Evolutionary conservation across 1,140 invertebrate genomes (phyloP), one percentile per base, ranked within the genome.

Genomic region (Penaeus indicus): DNA sequence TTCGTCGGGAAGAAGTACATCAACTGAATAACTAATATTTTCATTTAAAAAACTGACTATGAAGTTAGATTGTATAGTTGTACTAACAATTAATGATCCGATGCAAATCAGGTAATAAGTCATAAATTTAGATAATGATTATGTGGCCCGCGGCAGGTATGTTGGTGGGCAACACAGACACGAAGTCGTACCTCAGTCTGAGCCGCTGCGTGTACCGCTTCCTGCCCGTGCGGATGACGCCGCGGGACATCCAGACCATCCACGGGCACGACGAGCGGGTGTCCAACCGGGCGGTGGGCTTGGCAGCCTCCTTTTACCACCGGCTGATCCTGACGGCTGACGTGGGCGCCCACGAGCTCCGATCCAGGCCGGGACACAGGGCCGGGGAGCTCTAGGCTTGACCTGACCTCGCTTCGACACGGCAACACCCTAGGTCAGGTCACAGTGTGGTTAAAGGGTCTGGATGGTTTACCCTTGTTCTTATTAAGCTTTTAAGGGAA

Each of bases 251-350:
- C 0, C 89, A 90, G 42, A 91, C 93, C 78, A 93, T 94, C 84
- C 94, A 95, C 92, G 94, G 94, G 16, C 90, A 94, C 87, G 93
- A 95, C 92, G 94, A 95, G 91, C 92, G 94, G 47, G 93, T 95
- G 62, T 92, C 93, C 16, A 89, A 94, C 5, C 91, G 92, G 63
- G 93, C 94, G 91, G 94, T 94, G 91, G 92, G 94, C 84, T 84
- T 94, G 90, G 92, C 92, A 61, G 92, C 94, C n/a, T 94, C 94
- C 91, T 95, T 94, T 92, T 95, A 93, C 91, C 93, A 94, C 86
- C 93, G 94, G 89, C 79, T 95, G 10, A 94, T 95, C 25, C 89
- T 92, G 27, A 94, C 94, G 92, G 92, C 94, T 60, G 94, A 95
- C 62, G 21, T 11, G 1, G 75, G 82, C 47, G 32, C 72, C 18